Base-by-base conservation (phyloP, 2,888 invertebrate genomes). In the Dromius quadrimaculatus region DNA sequence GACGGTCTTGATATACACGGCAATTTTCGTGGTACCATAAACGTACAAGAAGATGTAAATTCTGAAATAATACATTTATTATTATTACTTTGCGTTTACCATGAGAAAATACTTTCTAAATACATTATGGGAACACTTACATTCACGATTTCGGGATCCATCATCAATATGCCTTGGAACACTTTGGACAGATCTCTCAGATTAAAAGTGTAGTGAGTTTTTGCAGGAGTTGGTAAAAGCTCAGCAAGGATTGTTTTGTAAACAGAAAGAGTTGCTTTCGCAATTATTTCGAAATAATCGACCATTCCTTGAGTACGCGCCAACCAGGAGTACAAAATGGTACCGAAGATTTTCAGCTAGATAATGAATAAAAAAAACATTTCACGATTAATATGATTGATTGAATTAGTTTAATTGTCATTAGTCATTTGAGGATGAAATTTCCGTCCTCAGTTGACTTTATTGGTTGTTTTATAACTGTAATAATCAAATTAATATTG, bases 171-270 rank as follows among this genome's bases (percentile, higher is more conserved):
- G 1, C 93, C 93, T 83, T 92, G 90, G 78, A 93, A 92, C 13
- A 95, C 92, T 76, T 94, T 89, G 70, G 93, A 90, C 72, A 96
- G 87, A 80, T 96, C 96, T 13, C 95, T 84, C 75, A 96, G 81
- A 82, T 95, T 96, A 82, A 95, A 96, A 0, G 94, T 91, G 77
- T 96, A 96, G 82, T 95, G 95, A 0, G 93, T 93, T 80, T 95
- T 95, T 17, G 92, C 87, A 0, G 96, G 95, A 0, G 95, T 96
- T 0, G 96, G 95, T 8, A 95, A 83, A 68, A 96, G 84, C 76
- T 92, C 91, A 4, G 84, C 83, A 34, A 89, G 85, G 71, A 92
- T 86, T 0, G 85, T 86, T 45, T 83, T 84, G 82, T 91, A 94
- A 6, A 93, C 86, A 1, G 86, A 84, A 72, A 93, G 82, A 0